Percentiles rank a stretch among this genome's conserved stretches.
Conservation (phyloP, 2,888 invertebrate genomes). For the Diaperis boleti region DNA sequence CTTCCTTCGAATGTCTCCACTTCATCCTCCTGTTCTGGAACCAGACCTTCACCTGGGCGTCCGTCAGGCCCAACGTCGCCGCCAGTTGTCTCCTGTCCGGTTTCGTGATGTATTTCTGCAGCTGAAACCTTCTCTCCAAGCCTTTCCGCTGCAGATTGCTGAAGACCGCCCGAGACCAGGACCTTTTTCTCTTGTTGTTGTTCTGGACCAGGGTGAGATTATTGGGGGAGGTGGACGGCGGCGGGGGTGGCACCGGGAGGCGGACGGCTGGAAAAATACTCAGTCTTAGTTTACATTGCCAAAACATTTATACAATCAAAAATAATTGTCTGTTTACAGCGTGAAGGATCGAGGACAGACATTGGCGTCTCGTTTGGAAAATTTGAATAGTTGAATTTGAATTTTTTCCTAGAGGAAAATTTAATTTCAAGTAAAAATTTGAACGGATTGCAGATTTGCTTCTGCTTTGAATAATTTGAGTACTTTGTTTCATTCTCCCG, state of each 20-base stretch:
- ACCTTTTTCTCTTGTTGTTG: conserved; percentile 81
- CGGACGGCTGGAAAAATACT: conserved; percentile 53
- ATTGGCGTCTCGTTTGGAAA: too few species aligned
- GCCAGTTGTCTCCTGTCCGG: conserved; percentile 93
- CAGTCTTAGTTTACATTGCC: too few species aligned
- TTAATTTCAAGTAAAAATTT: too few species aligned
- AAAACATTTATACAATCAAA: too few species aligned
- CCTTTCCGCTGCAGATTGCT: conserved; percentile 96
- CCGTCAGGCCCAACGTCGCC: conserved; percentile 90
- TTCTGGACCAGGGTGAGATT: conserved; percentile 40
- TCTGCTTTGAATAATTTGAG: too few species aligned
- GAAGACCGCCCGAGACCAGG: conserved; percentile 96
- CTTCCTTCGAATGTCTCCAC: conserved; percentile 66
- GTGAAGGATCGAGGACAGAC: too few species aligned
- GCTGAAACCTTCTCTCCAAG: conserved; percentile 89
- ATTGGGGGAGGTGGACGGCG: conserved; percentile 51
- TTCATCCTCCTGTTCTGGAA: conserved; percentile 80
- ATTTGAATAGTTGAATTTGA: too few species aligned
- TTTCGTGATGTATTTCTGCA: conserved; percentile 96
- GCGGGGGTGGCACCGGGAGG: conserved; percentile 51
- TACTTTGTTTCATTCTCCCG: too few species aligned
- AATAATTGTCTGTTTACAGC: too few species aligned
- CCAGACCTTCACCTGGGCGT: conserved; percentile 95
- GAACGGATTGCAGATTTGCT: too few species aligned
- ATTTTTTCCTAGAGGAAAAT: too few species aligned